A percentile compares a stretch with the other conserved stretches of the same genome.
Evolutionary conservation across 2,113 vertebrate genomes (phyloP).

Genomic region (Sylvietta virens): DNA sequence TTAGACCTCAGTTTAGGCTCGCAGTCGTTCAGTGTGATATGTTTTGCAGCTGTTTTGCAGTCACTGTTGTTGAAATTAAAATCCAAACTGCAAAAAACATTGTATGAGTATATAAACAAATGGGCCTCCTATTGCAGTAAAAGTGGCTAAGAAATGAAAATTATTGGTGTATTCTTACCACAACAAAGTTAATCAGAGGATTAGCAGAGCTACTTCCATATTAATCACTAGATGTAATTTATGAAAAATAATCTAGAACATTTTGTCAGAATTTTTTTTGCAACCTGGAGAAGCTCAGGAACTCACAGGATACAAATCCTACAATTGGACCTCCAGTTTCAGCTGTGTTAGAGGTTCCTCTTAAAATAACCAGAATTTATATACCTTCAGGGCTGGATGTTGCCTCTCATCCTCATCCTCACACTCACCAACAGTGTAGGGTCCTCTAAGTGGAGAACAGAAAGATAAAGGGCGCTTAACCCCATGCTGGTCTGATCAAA

Average conservation of each 20-base stretch:
- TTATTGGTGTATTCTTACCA: not conserved
- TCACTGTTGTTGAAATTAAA: not conserved
- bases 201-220: not conserved
- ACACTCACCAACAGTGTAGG: not conserved
- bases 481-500: conserved; percentile 55
- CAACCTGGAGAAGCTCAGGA: not conserved
- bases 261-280: not conserved
- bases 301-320: not conserved
- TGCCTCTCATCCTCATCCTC: not conserved
- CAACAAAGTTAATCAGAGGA: not conserved
- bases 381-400: not conserved
- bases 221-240: not conserved
- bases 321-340: not conserved
- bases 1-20: not conserved
- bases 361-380: not conserved
- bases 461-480: conserved; percentile 25
- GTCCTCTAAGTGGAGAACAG: not conserved
- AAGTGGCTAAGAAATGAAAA: not conserved
- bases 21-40: not conserved
- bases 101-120: not conserved
- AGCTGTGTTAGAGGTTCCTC: not conserved
- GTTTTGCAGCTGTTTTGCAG: not conserved
- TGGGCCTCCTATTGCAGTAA: not conserved
- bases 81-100: not conserved
- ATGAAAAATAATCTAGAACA: not conserved